A percentile compares a stretch with the other conserved stretches of the same genome.
Conservation (phyloP, 2,888 invertebrate genomes). For the Mesorhabditis sp. region DNA sequence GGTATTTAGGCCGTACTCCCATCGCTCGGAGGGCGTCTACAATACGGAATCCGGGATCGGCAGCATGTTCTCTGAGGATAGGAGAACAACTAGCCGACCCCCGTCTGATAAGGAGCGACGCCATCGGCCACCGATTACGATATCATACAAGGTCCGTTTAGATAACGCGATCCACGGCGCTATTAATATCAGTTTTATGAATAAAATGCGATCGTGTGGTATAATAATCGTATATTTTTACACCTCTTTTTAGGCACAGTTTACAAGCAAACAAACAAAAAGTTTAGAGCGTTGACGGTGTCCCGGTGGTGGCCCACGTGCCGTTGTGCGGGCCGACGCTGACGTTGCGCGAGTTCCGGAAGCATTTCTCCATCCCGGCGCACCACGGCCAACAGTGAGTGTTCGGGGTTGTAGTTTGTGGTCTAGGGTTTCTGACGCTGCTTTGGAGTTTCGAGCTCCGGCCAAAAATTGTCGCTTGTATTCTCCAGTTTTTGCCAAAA, state of each 20-base stretch:
- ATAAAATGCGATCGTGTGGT: too few species aligned
- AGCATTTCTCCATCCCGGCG: constrained; percentile 37
- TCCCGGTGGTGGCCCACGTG: constrained; percentile 48
- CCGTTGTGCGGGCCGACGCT: constrained; percentile 25
- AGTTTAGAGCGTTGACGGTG: constrained; percentile 31
- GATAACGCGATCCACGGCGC: neutral
- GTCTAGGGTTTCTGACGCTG: too few species aligned
- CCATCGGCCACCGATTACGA: neutral
- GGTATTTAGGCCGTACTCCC: neutral
- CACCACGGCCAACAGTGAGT: constrained; percentile 36
- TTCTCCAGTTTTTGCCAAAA: too few species aligned
- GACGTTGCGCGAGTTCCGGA: constrained; percentile 41
- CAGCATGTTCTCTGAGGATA: neutral
- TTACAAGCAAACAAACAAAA: neutral
- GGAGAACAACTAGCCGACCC: neutral
- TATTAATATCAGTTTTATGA: too few species aligned
- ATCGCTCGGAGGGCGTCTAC: neutral
- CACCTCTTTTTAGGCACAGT: neutral
- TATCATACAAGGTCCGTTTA: neutral
- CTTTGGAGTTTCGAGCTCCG: too few species aligned
- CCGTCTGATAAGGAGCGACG: neutral
- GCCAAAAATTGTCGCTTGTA: too few species aligned
- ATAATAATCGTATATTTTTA: too few species aligned
- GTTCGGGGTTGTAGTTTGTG: neutral
- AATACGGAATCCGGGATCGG: constrained; percentile 5